Base-by-base conservation (phyloP, 64 coral and sea anemone genomes). In the Orbicella faveolata region DNA sequence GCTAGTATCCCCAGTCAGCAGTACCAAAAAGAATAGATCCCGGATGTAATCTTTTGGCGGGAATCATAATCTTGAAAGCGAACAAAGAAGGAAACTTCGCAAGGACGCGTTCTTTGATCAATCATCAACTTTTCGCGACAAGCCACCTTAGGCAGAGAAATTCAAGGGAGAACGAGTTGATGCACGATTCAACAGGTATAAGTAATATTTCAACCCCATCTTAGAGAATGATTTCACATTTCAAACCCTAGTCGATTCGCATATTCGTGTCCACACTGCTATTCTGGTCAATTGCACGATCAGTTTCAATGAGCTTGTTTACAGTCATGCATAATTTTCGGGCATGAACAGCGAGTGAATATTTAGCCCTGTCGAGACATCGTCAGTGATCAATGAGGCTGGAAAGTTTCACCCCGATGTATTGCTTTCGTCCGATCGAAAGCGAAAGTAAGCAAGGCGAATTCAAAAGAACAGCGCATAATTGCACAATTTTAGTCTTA, bases 51-150 rank as follows among this genome's bases (percentile, higher is more conserved):
- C 21, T 85, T 85, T 85, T 85, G 63, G 82, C 64, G 64, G 82
- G 82, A 73, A 85, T 72, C 39, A 85, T 30, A 72, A 85, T 30
- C 82, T 85, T 53, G 65, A 85, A 72, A 69, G 3, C 61, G 82
- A 85, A 85, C 82, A 85, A 85, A 85, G 82, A 72, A 39, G 36
- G 55, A 59, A 70, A 68, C 23, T 72, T n/a, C 19, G 77, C 67
- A 26, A 70, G 8, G 25, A 26, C 67, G 67, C 23, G 23, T 54
- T 61, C 52, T 68, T 63, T 30, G n/a, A 52, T 85, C 82, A 85
- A 85, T 85, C 82, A 73, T 85, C 82, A 85, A 73, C 82, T 85
- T 85, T 73, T 52, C 63, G 82, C 37, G 4, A 26, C 10, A 67
- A 68, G 44, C 16, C 65, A 25, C 36, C 65, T n/a, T 21, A 72